Evolutionary conservation across 2,888 invertebrate species (phyloP).

Genomic region (Anagyrus pseudococci): DNA sequence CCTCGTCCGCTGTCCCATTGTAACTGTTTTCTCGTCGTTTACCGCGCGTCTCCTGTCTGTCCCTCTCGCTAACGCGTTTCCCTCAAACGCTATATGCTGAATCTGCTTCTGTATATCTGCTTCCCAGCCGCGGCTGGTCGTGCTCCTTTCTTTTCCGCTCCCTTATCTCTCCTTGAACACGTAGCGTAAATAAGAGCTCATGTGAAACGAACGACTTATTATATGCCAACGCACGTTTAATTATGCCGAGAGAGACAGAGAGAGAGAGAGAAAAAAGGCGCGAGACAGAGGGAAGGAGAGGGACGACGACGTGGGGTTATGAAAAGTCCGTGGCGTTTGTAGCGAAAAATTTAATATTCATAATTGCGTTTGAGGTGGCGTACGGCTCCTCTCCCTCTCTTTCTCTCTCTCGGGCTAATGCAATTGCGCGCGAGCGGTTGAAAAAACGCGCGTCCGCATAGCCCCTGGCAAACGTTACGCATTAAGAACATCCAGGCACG

Average conservation of each 20-base stretch:
- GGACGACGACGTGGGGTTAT: no score
- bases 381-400: no score
- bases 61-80: background rate
- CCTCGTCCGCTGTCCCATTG: no score
- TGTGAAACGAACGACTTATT: background rate
- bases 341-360: background rate
- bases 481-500: no score
- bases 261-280: background rate
- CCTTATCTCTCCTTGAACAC: background rate
- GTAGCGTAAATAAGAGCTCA: constrained; percentile 5
- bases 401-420: no score
- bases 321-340: no score
- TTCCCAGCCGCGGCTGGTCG: background rate
- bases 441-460: no score
- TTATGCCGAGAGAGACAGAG: constrained; percentile 2
- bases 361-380: background rate
- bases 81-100: constrained; percentile 10
- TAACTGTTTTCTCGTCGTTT: background rate
- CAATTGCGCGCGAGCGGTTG: no score
- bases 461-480: no score
- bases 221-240: constrained; percentile 18
- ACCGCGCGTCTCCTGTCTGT: background rate
- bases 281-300: background rate
- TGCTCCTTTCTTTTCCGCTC: background rate
- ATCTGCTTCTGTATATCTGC: background rate